Base-by-base conservation (phyloP, 2,888 invertebrate species). In the Oscheius sp. region DNA sequence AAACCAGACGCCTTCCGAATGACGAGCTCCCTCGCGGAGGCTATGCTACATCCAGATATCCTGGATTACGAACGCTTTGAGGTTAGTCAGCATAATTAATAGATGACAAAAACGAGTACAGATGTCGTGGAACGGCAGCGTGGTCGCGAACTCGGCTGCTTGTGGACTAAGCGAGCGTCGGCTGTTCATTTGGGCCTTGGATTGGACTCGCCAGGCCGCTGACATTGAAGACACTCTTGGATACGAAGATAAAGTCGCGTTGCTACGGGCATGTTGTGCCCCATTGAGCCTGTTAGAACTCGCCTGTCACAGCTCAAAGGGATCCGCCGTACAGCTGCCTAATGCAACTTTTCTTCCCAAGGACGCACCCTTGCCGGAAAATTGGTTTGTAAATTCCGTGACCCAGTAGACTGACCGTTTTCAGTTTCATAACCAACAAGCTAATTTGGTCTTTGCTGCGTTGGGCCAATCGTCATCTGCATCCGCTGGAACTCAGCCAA, bases 201-300 rank as follows among this genome's bases (percentile, higher is more conserved):
- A 85, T 75, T 84, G 79, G 78, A 78, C 79, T 49, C 78, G 82
- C 55, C 77, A 78, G 74, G 77, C 79, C 56, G 78, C 78, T 63
- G 77, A 78, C 52, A 78, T 85, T 56, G 82, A 78, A 49, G 79
- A 78, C 29, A 72, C 66, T 53, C 70, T 80, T 55, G 68, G 71
- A 23, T 66, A 76, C 2, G 58, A 55, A 43, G 80, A 83, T 75
- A 66, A 66, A 52, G 66, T 66, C 68, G 72, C 75, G 12, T 75
- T 85, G 43, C 71, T 85, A 56, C 79, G 82, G 25, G 73, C 82
- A 46, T 75, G 77, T 49, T 86, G 80, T 58, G 76, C 83, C 13
- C 76, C 86, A 45, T 69, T 86, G 56, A 81, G 80, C 9, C 75
- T 86, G 16, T 79, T 86, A 66, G 85, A 86, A 56, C 73, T 81